Evolutionary conservation across 1,140 invertebrate genomes (phyloP).

Genomic region (Diprion similis): DNA sequence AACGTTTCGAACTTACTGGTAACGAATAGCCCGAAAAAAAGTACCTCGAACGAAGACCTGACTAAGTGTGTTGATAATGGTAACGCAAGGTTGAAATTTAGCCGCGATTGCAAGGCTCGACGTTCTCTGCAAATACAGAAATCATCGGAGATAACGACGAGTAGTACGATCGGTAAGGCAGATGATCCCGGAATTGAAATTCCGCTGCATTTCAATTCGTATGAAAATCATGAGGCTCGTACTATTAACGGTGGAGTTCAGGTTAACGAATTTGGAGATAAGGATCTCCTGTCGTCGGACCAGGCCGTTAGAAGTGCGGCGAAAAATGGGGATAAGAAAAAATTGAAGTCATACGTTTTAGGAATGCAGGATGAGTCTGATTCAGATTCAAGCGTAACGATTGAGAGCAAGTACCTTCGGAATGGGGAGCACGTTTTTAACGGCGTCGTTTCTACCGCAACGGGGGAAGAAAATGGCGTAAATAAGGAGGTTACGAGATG

Average conservation of each 20-base stretch:
- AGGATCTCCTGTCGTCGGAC: not conserved
- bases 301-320: not conserved
- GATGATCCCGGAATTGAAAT: not conserved
- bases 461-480: not conserved
- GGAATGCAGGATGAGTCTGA: conserved; percentile 45
- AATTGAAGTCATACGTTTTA: conserved; percentile 52
- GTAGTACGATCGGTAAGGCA: conserved; percentile 14
- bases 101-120: conserved; percentile 55
- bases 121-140: conserved; percentile 70
- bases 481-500: not conserved
- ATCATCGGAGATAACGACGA: conserved; percentile 24
- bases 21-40: conserved; percentile 45
- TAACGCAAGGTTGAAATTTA: conserved; percentile 32
- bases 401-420: conserved; percentile 35
- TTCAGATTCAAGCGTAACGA: conserved; percentile 42
- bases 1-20: conserved; percentile 26
- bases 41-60: conserved; percentile 61
- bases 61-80: conserved; percentile 43
- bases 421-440: conserved; percentile 59
- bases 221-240: not conserved
- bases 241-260: conserved; percentile 16
- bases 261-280: conserved; percentile 16
- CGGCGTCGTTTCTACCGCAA: not conserved
- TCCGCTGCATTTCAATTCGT: conserved; percentile 6
- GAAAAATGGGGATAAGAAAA: conserved; percentile 1